Percentiles rank a stretch among this genome's conserved stretches.
phyloP scores from a whole-genome alignment of 64 coral and sea anemone species.

The Montipora foliosa region DNA sequence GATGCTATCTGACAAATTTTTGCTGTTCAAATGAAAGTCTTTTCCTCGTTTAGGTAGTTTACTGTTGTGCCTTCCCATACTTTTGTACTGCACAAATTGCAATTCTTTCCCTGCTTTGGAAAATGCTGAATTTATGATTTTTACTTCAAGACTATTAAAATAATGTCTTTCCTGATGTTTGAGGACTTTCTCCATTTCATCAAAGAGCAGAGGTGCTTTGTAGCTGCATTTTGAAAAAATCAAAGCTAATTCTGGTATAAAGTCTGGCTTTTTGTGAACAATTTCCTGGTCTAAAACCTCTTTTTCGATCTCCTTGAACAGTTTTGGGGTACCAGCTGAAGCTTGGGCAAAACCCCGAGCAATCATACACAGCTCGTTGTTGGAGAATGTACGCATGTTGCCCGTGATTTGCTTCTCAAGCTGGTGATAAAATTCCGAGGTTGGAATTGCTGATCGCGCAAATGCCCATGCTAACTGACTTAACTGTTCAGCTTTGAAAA shows the following conservation, averaged over 20 bases:
- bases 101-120: constrained; percentile 1
- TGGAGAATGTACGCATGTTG: not conserved
- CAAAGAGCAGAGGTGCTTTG: not conserved
- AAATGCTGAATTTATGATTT: constrained; percentile 12
- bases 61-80: not conserved
- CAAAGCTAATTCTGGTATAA: constrained; percentile 24
- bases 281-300: constrained; percentile 31
- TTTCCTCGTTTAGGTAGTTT: not conserved
- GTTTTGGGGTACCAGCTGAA: not conserved
- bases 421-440: not conserved
- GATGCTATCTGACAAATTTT: not conserved
- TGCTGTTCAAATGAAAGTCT: not conserved
- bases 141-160: not conserved
- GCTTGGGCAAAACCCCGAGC: not conserved
- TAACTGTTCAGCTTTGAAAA: constrained; percentile 34
- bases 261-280: not conserved
- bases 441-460: not conserved
- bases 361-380: constrained; percentile 26
- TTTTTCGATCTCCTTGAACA: constrained; percentile 7
- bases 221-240: constrained; percentile 35
- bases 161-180: not conserved
- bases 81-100: not conserved
- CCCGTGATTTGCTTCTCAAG: not conserved
- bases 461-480: constrained; percentile 35
- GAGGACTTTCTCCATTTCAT: constrained; percentile 2